Base-by-base conservation (phyloP, 2,113 vertebrate species). In the Scartelaos histophorus region DNA sequence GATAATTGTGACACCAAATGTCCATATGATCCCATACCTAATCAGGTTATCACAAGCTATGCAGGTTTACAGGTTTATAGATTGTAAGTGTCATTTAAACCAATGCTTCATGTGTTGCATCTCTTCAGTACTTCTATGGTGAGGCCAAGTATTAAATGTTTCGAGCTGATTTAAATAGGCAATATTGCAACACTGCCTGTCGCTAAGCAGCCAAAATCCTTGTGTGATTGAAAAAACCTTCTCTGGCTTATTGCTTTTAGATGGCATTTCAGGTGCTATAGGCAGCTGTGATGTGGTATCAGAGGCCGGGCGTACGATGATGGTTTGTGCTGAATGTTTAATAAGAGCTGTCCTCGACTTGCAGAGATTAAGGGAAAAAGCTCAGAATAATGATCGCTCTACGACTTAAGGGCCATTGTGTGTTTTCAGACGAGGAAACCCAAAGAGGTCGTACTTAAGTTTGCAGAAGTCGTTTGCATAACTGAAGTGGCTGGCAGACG, bases 301-400 rank as follows among this genome's bases (percentile, higher is more conserved):
- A 85, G 73, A 84, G 51, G 74, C 60, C 67, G n/a, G 53, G n/a
- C 35, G 45, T 38, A 22, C 70, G 60, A 21, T 57, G 25, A 21
- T 15, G 70, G 70, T 73, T 35, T 19, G 69, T 71, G 77, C 73
- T 80, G 77, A 84, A 82, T 82, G 64, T 81, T 67, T 81, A 75
- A 87, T 75, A 70, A 85, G 78, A 68, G 0, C 75, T 21, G 66
- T 35, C 66, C 34, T 62, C 38, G 3, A 38, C 29, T 45, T 60
- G 54, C 57, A 67, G 54, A 66, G 12, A 25, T 61, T 75, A 21
- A 54, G 19, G 21, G 60, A 68, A 61, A 25, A 12, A 57, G 5
- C 66, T 9, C 25, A 49, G n/a, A 73, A 60, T 65, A 69, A 73
- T 15, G 56, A 69, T 54, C 19, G 51, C 19, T 21, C 7, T 57